Percentiles rank a stretch among this genome's conserved stretches.
Conservation (phyloP, 1,140 invertebrate genomes). For the Drosophila nannoptera region DNA sequence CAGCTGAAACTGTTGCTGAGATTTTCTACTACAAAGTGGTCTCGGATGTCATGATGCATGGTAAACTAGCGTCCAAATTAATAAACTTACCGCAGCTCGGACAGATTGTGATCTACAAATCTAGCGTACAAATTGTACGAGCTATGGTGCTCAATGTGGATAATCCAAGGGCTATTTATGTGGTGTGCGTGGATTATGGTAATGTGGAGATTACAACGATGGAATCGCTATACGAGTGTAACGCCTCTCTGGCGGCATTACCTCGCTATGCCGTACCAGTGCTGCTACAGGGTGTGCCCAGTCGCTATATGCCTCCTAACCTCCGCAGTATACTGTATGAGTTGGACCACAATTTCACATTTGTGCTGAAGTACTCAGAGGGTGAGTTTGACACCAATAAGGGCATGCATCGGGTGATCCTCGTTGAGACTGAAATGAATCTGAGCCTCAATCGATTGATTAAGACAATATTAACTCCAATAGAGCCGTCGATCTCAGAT, state of each 20-base stretch:
- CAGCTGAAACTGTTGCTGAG: constrained; percentile 28
- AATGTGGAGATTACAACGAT: constrained; percentile 55
- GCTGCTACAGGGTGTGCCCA: constrained; percentile 53
- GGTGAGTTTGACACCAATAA: constrained; percentile 29
- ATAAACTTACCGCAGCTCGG: constrained; percentile 44
- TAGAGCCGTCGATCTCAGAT: constrained; percentile 36
- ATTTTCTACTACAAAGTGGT: constrained; percentile 57
- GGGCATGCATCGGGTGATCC: constrained; percentile 50
- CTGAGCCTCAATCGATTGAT: constrained; percentile 61
- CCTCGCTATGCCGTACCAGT: constrained; percentile 60
- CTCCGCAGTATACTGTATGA: constrained; percentile 54
- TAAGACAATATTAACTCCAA: constrained; percentile 41
- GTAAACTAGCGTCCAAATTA: constrained; percentile 31
- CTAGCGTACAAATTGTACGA: constrained; percentile 38
- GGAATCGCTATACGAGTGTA: constrained; percentile 50
- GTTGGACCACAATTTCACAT: constrained; percentile 29
- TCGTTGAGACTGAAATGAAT: constrained; percentile 46
- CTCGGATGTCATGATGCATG: constrained; percentile 27
- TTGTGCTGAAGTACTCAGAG: constrained; percentile 49
- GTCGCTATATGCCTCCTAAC: constrained; percentile 46
- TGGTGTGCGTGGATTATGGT: constrained; percentile 68
- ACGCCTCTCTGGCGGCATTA: constrained; percentile 26
- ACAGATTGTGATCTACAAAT: constrained; percentile 57
- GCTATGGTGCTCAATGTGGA: constrained; percentile 62
- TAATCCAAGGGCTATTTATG: constrained; percentile 43